Evolutionary conservation across 2,888 invertebrate species (phyloP).

Genomic region (Aquatica leii): DNA sequence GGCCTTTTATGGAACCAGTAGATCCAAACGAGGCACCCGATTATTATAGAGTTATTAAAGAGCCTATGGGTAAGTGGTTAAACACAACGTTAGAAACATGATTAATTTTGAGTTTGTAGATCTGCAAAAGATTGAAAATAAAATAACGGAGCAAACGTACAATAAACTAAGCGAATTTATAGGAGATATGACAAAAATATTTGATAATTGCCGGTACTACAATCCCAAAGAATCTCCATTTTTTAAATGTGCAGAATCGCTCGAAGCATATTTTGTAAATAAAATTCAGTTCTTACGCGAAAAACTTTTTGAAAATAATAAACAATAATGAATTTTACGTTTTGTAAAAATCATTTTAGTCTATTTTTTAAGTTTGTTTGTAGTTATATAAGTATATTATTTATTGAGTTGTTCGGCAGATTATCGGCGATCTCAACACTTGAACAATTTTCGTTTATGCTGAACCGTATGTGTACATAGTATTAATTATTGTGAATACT

Average conservation of each 20-base stretch:
- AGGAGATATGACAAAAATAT: constrained; percentile 97
- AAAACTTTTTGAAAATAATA: constrained; percentile 73
- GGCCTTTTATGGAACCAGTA: constrained; percentile 98
- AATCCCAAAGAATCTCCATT: constrained; percentile 96
- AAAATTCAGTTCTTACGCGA: constrained; percentile 90
- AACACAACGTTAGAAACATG: neutral
- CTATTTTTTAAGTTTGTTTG: constrained; percentile 26
- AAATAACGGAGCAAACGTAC: constrained; percentile 84
- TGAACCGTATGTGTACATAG: constrained; percentile 9
- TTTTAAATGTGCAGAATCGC: constrained; percentile 93
- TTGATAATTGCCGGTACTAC: constrained; percentile 98
- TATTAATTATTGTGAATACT: constrained; percentile 12
- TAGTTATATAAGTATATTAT: constrained; percentile 17
- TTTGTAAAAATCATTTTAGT: constrained; percentile 22
- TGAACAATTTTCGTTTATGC: constrained; percentile 12
- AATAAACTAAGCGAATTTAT: constrained; percentile 93
- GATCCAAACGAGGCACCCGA: constrained; percentile 96
- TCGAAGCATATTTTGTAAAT: constrained; percentile 95
- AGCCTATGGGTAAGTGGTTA: constrained; percentile 86
- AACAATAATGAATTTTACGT: constrained; percentile 31
- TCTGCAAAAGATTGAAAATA: constrained; percentile 89
- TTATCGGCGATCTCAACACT: constrained; percentile 17
- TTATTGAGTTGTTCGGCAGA: constrained; percentile 27
- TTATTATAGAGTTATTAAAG: constrained; percentile 94
- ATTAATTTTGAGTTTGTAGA: constrained; percentile 66